A percentile compares a stretch with the other conserved stretches of the same genome.
These are phyloP conservation scores for Lasaia peninsularis DNA, from an alignment of 1,140 invertebrate species.

Conservation along the genomic window DNA sequence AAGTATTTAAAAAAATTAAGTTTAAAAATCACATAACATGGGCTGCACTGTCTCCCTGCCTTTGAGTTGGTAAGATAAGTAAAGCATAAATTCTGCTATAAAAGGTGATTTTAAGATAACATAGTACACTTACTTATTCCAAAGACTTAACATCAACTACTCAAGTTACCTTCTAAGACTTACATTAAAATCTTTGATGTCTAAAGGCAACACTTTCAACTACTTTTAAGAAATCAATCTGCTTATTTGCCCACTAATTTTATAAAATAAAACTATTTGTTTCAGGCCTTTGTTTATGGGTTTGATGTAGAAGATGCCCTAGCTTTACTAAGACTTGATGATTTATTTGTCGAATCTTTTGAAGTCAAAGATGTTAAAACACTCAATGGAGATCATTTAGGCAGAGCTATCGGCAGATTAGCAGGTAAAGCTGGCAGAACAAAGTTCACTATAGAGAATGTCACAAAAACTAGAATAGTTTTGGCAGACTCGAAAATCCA, in stretches of 20 bases:
- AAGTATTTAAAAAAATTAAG: too few relatives aligned
- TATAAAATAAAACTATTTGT: constrained; percentile 27
- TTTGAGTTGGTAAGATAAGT: too few relatives aligned
- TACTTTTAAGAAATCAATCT: too few relatives aligned
- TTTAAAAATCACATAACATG: too few relatives aligned
- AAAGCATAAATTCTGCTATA: too few relatives aligned
- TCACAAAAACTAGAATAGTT: constrained; percentile 98
- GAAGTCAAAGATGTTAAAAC: constrained; percentile 98
- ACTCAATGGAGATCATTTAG: constrained; percentile 96
- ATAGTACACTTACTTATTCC: background rate
- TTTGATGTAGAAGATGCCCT: constrained; percentile 99
- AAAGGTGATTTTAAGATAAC: too few relatives aligned
- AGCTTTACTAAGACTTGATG: constrained; percentile 95
- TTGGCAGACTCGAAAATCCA: constrained; percentile 98
- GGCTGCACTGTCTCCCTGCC: too few relatives aligned
- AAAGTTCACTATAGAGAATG: constrained; percentile 99
- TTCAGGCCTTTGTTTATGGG: constrained; percentile 93
- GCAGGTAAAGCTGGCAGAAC: constrained; percentile 98
- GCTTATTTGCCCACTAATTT: background rate
- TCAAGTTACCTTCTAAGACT: too few relatives aligned
- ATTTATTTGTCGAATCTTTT: constrained; percentile 98
- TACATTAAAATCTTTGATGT: too few relatives aligned
- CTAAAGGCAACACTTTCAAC: too few relatives aligned
- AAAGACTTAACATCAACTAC: too few relatives aligned
- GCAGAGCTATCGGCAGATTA: constrained; percentile 95